Conservation (phyloP, 2,888 invertebrate genomes). For the Melieria omissa region DNA sequence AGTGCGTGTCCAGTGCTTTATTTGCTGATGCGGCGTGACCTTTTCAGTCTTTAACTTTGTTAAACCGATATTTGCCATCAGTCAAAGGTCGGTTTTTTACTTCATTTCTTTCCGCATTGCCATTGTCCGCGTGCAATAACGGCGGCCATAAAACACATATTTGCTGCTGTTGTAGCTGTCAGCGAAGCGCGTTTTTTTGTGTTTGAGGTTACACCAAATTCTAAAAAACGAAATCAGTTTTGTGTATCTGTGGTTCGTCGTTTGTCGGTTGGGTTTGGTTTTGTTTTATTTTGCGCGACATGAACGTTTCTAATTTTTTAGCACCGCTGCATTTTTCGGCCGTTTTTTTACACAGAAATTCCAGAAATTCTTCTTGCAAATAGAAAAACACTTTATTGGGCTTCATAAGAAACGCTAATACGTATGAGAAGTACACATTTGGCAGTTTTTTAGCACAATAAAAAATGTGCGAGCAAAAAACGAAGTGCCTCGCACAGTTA, state of each 20-base stretch:
- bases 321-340: constrained; percentile 53
- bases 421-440: not conserved
- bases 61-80: constrained; percentile 1
- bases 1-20: not conserved
- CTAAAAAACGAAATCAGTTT: constrained; percentile 64
- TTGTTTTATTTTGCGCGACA: constrained; percentile 7
- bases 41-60: not conserved
- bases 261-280: constrained; percentile 44
- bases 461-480: constrained; percentile 52
- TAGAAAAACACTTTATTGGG: not conserved
- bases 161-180: not conserved
- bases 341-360: constrained; percentile 40
- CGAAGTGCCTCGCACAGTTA: not conserved
- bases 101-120: constrained; percentile 23
- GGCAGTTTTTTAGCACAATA: constrained; percentile 35
- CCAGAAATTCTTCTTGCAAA: not conserved
- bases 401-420: not conserved
- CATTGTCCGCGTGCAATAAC: constrained; percentile 7
- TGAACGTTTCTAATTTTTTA: constrained; percentile 26
- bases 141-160: not conserved
- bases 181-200: constrained; percentile 18
- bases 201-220: constrained; percentile 56
- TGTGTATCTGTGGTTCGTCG: constrained; percentile 46
- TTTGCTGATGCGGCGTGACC: not conserved
- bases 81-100: constrained; percentile 18